Base-by-base conservation (phyloP, 2,888 invertebrate species). In the Troides aeacus region DNA sequence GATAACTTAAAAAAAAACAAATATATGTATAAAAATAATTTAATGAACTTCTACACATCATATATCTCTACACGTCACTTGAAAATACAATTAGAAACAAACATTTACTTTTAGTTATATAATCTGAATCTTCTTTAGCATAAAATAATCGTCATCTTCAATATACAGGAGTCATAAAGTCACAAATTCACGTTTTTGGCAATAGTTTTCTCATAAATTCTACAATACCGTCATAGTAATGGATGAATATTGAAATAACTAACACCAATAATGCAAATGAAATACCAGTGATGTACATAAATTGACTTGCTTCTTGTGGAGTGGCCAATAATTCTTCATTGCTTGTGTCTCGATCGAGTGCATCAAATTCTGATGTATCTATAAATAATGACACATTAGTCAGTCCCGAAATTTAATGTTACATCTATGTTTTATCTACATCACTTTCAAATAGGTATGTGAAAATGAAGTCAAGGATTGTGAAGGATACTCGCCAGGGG, bases 261-360 rank as follows among this genome's bases (percentile, higher is more conserved):
- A 95, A 83, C 50, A 96, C 94, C 7, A 96, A 76, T 81, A 96
- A 85, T 17, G 96, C 95, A 75, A 95, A 92, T 61, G 93, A 90
- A 68, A 95, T 91, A 61, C 95, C 95, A 2, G 93, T 87, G 42
- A 93, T 87, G 77, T 94, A 94, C 85, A 94, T 92, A 59, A 94
- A 92, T 79, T 94, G 94, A 74, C 93, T 94, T 30, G 94, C 93
- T 79, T 94, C 94, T 66, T 92, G 92, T 0, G 93, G 93, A 12
- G 93, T 90, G 21, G 93, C 93, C 18, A 93, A 79, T 18, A 92
- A 82, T 72, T 93, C 91, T 73, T 94, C 91, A 72, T 89, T 93
- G 74, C 93, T 93, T 0, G 88, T 80, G 69, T 93, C 93, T 30
- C 89, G 84, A 75, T 93, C 93, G 68, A 93, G 82, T 0, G 89